These are phyloP conservation scores for Anolis sagrei DNA, from an alignment of 2,113 vertebrate species.

Conservation along the genomic window DNA sequence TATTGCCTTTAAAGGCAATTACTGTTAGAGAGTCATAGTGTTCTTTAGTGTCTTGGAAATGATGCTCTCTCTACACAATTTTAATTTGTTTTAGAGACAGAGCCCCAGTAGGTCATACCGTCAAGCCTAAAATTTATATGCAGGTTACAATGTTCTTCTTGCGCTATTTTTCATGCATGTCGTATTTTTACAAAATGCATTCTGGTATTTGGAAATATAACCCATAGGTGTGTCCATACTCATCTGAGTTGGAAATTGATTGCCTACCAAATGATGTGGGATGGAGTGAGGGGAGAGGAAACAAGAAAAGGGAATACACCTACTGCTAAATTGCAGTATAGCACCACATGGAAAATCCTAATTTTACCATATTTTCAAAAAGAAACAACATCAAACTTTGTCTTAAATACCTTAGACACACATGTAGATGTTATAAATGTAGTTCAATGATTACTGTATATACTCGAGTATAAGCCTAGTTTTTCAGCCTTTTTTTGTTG, in stretches of 20 bases:
- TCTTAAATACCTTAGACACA: background rate
- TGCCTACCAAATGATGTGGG: background rate
- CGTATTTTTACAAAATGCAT: background rate
- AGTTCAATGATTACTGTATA: constrained; percentile 58
- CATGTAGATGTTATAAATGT: background rate
- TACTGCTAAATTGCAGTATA: background rate
- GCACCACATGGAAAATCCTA: background rate
- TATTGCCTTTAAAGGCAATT: too few relatives aligned
- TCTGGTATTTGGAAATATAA: background rate
- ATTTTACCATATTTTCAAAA: background rate
- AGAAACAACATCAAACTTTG: background rate
- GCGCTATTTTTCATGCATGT: background rate
- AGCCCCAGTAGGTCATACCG: too few relatives aligned
- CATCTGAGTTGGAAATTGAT: background rate
- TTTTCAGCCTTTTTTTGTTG: too few relatives aligned
- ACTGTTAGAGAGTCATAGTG: too few relatives aligned
- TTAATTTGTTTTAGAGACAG: too few relatives aligned
- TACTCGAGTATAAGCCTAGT: too few relatives aligned
- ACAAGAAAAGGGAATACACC: too few relatives aligned
- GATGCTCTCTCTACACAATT: too few relatives aligned
- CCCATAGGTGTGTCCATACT: too few relatives aligned
- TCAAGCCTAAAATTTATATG: too few relatives aligned
- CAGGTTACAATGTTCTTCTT: background rate
- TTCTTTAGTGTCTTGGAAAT: too few relatives aligned
- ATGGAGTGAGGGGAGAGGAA: too few relatives aligned